Conservation (phyloP, 2,113 vertebrate species). For the Laticauda laticaudata region DNA sequence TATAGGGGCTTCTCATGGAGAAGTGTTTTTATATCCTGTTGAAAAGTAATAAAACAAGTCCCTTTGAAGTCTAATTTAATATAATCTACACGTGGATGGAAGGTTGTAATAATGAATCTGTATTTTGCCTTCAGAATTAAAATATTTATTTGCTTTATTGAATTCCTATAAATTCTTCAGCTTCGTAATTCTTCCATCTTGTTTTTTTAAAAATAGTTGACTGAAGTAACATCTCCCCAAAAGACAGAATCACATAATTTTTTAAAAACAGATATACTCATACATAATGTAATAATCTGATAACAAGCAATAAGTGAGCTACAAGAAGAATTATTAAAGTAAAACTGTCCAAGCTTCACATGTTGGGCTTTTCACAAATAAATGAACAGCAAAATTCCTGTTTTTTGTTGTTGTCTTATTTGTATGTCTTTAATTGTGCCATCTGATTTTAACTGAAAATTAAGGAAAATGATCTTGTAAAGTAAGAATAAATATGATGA, state of each 20-base stretch:
- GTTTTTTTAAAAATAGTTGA: not conserved
- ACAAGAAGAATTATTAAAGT: not conserved
- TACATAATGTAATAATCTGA: not conserved
- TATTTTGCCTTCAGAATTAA: not conserved
- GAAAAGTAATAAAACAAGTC: not conserved
- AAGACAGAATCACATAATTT: not conserved
- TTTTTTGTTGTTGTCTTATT: slow-evolving; percentile 22
- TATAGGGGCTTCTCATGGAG: not conserved
- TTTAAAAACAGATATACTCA: not conserved
- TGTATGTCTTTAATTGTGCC: slow-evolving; percentile 15
- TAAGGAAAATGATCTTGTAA: slow-evolving; percentile 13
- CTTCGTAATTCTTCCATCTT: not conserved
- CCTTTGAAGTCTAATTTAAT: slow-evolving; percentile 6
- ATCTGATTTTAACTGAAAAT: not conserved
- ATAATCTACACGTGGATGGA: not conserved
- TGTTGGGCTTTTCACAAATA: not conserved
- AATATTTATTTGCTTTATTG: not conserved
- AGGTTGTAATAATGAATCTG: not conserved
- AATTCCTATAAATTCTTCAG: not conserved
- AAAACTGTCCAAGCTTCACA: not conserved
- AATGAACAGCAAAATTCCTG: not conserved
- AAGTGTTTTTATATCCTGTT: slow-evolving; percentile 1
- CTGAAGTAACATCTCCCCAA: not conserved
- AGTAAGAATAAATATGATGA: not conserved
- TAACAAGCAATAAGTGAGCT: not conserved